Conservation (phyloP, 1,140 invertebrate species). For the Frieseomelitta varia region DNA sequence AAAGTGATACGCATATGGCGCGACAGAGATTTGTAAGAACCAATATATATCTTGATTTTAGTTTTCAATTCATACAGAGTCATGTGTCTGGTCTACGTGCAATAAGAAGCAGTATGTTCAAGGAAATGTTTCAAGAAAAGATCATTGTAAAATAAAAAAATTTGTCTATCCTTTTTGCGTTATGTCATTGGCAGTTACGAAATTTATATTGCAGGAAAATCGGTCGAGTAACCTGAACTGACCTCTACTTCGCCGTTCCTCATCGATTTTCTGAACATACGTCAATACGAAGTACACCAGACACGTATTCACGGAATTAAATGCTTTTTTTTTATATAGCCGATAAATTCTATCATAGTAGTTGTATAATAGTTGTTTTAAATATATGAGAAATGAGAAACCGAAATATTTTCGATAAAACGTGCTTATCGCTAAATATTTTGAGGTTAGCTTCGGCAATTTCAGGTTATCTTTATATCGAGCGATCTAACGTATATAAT, state of each 20-base stretch:
- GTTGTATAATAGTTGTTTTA: neutral
- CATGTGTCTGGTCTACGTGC: neutral
- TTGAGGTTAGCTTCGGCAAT: slow-evolving; percentile 42
- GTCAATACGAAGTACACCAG: slow-evolving; percentile 41
- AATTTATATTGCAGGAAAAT: slow-evolving; percentile 38
- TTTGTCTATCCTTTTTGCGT: neutral
- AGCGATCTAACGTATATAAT: slow-evolving; percentile 7
- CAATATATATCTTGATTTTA: neutral
- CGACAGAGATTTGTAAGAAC: slow-evolving; percentile 10
- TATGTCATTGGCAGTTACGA: neutral
- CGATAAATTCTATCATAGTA: neutral
- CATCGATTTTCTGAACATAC: slow-evolving; percentile 51
- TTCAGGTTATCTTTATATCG: neutral
- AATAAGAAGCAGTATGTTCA: neutral
- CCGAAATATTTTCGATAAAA: neutral
- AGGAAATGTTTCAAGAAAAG: neutral
- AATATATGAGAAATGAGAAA: neutral
- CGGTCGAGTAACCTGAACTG: slow-evolving; percentile 36
- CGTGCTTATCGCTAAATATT: neutral
- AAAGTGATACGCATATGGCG: slow-evolving; percentile 5
- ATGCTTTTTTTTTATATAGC: neutral
- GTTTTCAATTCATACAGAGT: neutral
- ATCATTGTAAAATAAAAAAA: neutral
- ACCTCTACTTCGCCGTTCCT: slow-evolving; percentile 36
- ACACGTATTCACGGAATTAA: slow-evolving; percentile 31